These are phyloP conservation scores for Coendou prehensilis DNA, from an alignment of 2,797 vertebrate species.

Conservation along the genomic window DNA sequence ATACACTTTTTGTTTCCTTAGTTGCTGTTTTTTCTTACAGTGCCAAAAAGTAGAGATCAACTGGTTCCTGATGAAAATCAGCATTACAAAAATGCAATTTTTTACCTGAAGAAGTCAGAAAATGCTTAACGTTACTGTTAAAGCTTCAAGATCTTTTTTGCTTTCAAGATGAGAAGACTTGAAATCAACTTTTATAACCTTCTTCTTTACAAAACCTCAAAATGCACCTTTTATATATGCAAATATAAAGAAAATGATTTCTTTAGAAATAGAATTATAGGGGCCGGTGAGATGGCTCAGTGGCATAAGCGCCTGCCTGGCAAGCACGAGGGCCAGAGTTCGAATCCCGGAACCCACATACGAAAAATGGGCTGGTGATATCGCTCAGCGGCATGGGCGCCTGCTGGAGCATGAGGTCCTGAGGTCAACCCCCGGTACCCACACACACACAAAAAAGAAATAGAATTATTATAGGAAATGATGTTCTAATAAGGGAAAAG, in stretches of 20 bases:
- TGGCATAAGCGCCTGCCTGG: no score
- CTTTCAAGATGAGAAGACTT: neutral
- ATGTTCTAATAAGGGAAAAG: neutral
- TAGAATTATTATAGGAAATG: neutral
- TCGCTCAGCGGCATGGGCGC: no score
- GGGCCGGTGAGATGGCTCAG: no score
- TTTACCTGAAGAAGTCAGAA: neutral
- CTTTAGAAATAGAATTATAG: neutral
- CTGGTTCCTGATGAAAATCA: neutral
- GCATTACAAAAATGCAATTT: neutral
- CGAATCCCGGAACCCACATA: no score
- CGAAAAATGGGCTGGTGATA: no score
- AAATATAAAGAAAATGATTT: neutral
- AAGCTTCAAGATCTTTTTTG: neutral
- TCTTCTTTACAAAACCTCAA: neutral
- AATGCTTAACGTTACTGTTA: neutral
- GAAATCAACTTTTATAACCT: slow-evolving; percentile 13
- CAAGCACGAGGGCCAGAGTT: no score
- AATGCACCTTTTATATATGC: neutral
- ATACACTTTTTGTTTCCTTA: neutral
- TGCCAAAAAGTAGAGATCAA: neutral
- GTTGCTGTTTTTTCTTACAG: neutral
- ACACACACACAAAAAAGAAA: neutral
- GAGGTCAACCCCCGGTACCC: no score
- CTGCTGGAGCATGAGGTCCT: no score